phyloP scores from a whole-genome alignment of 53 echinoderm and acorn worm genomes.

The Temnopleurus reevesii region DNA sequence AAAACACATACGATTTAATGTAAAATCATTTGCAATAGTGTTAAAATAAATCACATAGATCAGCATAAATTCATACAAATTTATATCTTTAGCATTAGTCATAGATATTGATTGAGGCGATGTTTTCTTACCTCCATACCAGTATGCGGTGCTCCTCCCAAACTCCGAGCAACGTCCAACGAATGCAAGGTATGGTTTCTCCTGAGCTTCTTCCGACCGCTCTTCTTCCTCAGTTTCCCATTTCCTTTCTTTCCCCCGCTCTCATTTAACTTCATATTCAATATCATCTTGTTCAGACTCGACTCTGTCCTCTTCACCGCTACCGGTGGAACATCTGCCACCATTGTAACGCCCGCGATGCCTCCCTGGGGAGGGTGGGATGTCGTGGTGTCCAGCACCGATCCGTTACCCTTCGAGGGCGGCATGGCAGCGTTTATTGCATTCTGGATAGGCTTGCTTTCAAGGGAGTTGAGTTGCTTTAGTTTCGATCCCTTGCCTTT shows the following conservation, averaged over 20 bases:
- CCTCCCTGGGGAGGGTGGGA: slow-evolving; percentile 8
- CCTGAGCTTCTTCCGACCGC: background rate
- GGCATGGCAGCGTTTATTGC: background rate
- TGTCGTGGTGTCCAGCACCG: background rate
- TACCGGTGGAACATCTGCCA: background rate
- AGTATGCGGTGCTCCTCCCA: slow-evolving; percentile 61
- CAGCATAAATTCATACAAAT: no score
- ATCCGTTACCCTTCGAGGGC: background rate
- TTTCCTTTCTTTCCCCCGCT: background rate
- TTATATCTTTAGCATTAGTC: no score
- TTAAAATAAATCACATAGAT: background rate
- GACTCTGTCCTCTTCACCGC: background rate
- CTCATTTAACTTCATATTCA: background rate
- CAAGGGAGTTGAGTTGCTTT: background rate
- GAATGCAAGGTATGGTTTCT: slow-evolving; percentile 68
- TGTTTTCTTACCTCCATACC: slow-evolving; percentile 66
- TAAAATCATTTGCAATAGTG: background rate
- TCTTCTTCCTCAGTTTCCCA: background rate
- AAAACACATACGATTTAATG: no score
- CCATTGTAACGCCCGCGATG: no score
- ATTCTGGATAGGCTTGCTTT: background rate
- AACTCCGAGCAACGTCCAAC: slow-evolving; percentile 55
- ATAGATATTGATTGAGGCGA: background rate
- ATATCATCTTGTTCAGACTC: background rate
- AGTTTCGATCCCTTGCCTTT: background rate